Evolutionary conservation across 1,140 invertebrate species (phyloP), one percentile per base, ranked within the genome.

Genomic region (Meloidogyne chitwoodi): DNA sequence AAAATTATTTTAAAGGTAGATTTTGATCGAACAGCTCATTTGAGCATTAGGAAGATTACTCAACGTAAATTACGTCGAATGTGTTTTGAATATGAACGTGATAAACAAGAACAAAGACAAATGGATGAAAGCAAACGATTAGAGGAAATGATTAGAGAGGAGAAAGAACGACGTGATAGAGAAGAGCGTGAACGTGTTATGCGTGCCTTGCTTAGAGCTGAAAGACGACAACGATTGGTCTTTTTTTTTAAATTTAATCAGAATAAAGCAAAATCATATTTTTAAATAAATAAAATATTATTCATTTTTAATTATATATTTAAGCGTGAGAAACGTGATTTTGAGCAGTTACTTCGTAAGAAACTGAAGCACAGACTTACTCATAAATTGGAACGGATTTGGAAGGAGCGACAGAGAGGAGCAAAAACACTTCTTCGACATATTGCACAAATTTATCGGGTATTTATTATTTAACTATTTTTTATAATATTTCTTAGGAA

Each of bases 11-110:
- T 65, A 22, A 71, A 73, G 71, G 56, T 77, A 11, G 76, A 77
- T 61, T 77, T 77, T 44, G 76, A 77, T 27, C 72, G 68, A 31
- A 75, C 68, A 26, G 76, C 76, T 48, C 77, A 78, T 80, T 61
- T 78, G 64, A 80, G 77, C 48, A 63, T 64, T 44, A 63, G 76
- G 6, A 78, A 78, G 44, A 80, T 78, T 48, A 71, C 65, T 19
- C 76, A 78, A 67, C 38, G 77, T n/a, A 48, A 68, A 56, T 29
- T 78, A 24, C 63, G 68, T n/a, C 64, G 77, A 29, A 68, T 68
- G 31, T 70, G 41, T 29, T 24, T 78, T 56, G 77, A 78, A 27
- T 80, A 78, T 31, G 68, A 80, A 24, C 63, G 56, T 3, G 76
- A 65, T 31, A 67, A 74, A n/a, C 31, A 19, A 31, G 69, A 74